These are phyloP conservation scores for Acleris laterana DNA, from an alignment of 2,888 invertebrate species.

Conservation along the genomic window DNA sequence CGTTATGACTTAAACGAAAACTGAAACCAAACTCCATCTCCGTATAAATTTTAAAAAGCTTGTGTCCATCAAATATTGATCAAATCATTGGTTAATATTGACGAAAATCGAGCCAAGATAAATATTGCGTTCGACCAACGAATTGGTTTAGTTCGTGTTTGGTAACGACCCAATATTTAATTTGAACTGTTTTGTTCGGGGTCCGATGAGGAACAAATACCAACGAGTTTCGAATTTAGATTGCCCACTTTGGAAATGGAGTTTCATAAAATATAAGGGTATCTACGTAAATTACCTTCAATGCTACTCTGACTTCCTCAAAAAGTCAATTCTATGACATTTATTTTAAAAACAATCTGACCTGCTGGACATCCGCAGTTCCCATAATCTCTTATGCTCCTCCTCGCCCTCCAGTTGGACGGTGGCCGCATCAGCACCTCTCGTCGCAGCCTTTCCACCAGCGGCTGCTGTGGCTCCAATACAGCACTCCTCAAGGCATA, in stretches of 20 bases:
- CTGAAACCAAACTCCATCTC: neutral
- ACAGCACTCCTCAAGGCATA: conserved; percentile 79
- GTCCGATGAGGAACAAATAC: conserved; percentile 18
- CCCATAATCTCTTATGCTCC: conserved; percentile 84
- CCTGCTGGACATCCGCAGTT: conserved; percentile 91
- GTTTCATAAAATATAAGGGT: neutral
- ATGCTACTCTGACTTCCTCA: too few relatives aligned
- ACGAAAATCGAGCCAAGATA: conserved; percentile 44
- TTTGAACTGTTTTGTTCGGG: conserved; percentile 18
- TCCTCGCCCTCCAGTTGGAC: conserved; percentile 64
- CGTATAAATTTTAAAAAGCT: conserved; percentile 36
- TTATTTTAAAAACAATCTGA: conserved; percentile 50
- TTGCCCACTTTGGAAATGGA: neutral
- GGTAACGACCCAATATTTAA: conserved; percentile 23
- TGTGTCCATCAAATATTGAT: conserved; percentile 52
- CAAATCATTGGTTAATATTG: conserved; percentile 52
- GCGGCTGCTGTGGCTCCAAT: conserved; percentile 79
- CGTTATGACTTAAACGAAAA: neutral
- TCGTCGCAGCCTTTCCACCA: conserved; percentile 82
- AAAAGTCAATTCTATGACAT: neutral
- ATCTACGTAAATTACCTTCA: neutral
- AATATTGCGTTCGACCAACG: conserved; percentile 21
- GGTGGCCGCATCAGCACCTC: conserved; percentile 76
- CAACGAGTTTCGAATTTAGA: conserved; percentile 8
- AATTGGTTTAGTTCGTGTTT: conserved; percentile 17